phyloP scores from a whole-genome alignment of 2,113 vertebrate species.

The Alosa alosa region DNA sequence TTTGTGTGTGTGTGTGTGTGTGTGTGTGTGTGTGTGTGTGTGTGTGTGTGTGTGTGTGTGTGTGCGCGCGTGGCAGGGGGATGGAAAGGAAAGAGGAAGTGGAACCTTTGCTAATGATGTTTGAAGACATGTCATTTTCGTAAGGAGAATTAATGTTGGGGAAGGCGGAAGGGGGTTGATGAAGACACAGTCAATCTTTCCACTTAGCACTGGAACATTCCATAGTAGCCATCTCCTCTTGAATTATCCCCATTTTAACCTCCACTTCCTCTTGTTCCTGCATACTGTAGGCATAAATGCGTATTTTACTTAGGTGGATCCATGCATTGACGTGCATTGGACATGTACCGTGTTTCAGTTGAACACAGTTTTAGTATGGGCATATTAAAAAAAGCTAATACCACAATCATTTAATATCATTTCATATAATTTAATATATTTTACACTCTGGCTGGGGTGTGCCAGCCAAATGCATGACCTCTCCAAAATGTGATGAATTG shows the following conservation, averaged over 20 bases:
- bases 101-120: slow-evolving; percentile 3
- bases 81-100: not conserved
- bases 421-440: slow-evolving; percentile 13
- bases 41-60: not conserved
- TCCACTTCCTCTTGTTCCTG: not conserved
- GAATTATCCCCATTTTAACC: not conserved
- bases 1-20: not conserved
- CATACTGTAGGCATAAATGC: not conserved
- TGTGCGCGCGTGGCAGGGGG: not conserved
- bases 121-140: slow-evolving; percentile 5
- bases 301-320: not conserved
- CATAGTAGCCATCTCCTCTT: not conserved
- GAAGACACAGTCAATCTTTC: not conserved
- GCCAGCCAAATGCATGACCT: slow-evolving; percentile 3
- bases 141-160: not conserved
- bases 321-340: not conserved
- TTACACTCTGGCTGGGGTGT: not conserved
- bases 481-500: not conserved
- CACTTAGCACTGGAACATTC: slow-evolving; percentile 1
- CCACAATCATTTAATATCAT: not conserved
- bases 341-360: not conserved
- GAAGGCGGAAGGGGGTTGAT: not conserved
- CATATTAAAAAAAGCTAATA: not conserved
- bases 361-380: not conserved
- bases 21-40: not conserved